phyloP scores from a whole-genome alignment of 2,113 vertebrate genomes.

The Chaetodon trifascialis region DNA sequence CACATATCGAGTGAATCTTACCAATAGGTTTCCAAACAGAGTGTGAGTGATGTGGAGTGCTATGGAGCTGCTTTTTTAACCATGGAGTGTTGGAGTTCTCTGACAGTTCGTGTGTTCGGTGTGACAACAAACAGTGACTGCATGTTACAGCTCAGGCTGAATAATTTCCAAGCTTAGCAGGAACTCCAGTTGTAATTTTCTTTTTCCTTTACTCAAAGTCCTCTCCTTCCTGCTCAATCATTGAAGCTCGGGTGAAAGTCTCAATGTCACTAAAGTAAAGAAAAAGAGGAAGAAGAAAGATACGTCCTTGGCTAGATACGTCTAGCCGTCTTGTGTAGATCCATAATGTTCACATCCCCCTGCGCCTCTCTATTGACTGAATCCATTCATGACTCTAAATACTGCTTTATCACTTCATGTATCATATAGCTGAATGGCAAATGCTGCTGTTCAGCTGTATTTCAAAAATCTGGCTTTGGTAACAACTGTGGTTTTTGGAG shows the following conservation, averaged over 20 bases:
- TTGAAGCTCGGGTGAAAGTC: background rate
- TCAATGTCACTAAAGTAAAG: background rate
- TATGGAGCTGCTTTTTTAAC: background rate
- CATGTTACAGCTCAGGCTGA: background rate
- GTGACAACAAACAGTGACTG: slow-evolving; percentile 17
- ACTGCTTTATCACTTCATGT: background rate
- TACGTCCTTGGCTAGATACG: background rate
- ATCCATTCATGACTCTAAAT: background rate
- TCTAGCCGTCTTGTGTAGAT: background rate
- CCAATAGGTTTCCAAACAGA: background rate
- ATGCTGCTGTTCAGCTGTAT: background rate
- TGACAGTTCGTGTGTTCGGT: slow-evolving; percentile 16
- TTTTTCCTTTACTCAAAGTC: background rate
- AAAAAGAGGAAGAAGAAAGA: background rate
- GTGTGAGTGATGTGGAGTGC: background rate
- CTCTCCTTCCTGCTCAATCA: background rate
- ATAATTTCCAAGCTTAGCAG: background rate
- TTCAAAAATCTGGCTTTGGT: background rate
- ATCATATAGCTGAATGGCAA: background rate
- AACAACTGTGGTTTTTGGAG: background rate
- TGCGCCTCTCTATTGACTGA: background rate
- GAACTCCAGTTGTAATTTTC: slow-evolving; percentile 1
- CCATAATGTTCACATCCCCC: background rate
- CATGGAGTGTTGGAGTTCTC: background rate
- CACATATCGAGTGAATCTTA: background rate